phyloP scores from a whole-genome alignment of 2,888 invertebrate species.

The Pandemis heparana region DNA sequence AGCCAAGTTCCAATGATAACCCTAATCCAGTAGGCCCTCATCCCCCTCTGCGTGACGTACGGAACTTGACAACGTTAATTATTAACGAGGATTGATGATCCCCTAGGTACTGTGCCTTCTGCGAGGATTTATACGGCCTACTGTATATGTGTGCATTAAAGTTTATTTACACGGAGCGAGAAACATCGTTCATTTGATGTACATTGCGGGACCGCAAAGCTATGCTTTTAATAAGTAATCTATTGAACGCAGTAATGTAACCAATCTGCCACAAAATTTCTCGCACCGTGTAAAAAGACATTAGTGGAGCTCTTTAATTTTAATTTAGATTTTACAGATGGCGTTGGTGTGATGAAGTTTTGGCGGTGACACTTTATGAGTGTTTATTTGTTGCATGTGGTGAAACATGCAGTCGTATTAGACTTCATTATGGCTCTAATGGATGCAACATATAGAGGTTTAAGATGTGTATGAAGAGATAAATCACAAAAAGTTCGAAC shows the following conservation, averaged over 20 bases:
- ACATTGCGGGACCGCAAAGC: background rate
- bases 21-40: constrained; percentile 40
- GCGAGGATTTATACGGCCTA: constrained; percentile 38
- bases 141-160: constrained; percentile 23
- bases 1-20: constrained; percentile 35
- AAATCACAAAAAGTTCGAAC: background rate
- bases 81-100: constrained; percentile 76
- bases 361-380: constrained; percentile 25
- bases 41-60: constrained; percentile 42
- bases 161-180: background rate
- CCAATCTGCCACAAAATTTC: background rate
- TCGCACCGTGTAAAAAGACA: background rate
- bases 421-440: constrained; percentile 25
- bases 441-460: background rate
- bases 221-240: background rate
- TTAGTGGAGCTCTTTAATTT: constrained; percentile 40
- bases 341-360: constrained; percentile 31
- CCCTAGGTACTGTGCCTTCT: constrained; percentile 53
- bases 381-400: constrained; percentile 36
- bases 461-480: background rate
- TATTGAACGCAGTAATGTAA: background rate
- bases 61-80: constrained; percentile 59
- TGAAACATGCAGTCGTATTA: constrained; percentile 18
- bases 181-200: background rate
- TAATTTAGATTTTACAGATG: constrained; percentile 42